Conservation (phyloP, 2,113 vertebrate genomes). For the Centropus unirufus region DNA sequence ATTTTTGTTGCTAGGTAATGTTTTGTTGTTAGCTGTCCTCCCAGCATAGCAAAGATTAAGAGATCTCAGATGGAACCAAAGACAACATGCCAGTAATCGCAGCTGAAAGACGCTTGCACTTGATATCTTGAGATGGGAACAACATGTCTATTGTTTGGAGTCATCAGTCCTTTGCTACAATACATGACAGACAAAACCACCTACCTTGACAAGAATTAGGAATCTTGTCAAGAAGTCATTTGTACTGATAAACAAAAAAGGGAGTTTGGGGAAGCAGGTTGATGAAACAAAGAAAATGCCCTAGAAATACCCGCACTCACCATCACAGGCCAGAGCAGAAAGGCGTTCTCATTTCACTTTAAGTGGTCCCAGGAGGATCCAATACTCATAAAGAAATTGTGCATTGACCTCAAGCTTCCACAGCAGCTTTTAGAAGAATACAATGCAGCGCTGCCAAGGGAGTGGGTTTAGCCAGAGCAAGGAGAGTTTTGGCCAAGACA, state of each 20-base stretch:
- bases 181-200: conserved; percentile 37
- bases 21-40: conserved; percentile 50
- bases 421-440: conserved; percentile 58
- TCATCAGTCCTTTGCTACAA: conserved; percentile 2
- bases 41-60: conserved; percentile 39
- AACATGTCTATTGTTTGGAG: conserved; percentile 30
- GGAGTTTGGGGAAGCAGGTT: neutral
- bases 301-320: neutral
- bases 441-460: neutral
- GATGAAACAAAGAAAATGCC: conserved; percentile 26
- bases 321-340: conserved; percentile 22
- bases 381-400: conserved; percentile 12
- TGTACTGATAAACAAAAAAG: conserved; percentile 30
- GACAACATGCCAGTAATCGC: conserved; percentile 38
- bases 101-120: conserved; percentile 9
- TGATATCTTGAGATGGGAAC: conserved; percentile 36
- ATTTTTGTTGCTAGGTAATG: conserved; percentile 68
- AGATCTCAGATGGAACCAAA: conserved; percentile 54
- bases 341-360: conserved; percentile 40
- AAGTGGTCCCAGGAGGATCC: conserved; percentile 31
- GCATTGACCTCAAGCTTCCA: conserved; percentile 47
- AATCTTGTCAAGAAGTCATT: conserved; percentile 21
- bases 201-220: conserved; percentile 39
- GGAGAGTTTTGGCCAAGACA: conserved; percentile 46
- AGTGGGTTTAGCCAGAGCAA: conserved; percentile 54